Base-by-base conservation (phyloP, 2,888 invertebrate species). In the Agrochola litura region DNA sequence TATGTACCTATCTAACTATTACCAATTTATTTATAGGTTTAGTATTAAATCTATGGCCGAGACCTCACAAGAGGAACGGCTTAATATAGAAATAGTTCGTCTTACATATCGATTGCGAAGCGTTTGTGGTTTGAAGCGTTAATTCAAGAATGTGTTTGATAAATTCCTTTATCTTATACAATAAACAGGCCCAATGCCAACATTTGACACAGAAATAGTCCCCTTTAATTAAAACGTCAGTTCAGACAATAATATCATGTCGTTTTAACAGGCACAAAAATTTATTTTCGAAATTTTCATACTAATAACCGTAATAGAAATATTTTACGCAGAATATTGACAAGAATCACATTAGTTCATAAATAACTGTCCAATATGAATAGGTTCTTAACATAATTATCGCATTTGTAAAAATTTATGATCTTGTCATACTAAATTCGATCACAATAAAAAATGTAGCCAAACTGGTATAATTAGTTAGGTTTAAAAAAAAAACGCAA, bases 121-220 rank as follows among this genome's bases (percentile, higher is more conserved):
- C 79, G 72, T 74, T 73, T 77, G 58, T 87, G 78, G 80, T 85
- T 83, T 82, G 82, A 77, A 81, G 84, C 84, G 89, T 89, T 90
- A 88, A 88, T 85, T 84, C 81, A 90, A 88, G 79, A 89, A 88
- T 89, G 78, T 86, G 83, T 87, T 86, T 77, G 85, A 82, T 78
- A 82, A 84, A 88, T 90, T 89, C 74, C 82, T 83, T 89, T 90
- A 90, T 92, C 86, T 88, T 85, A 78, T 67, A 82, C 72, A 83
- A 72, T 78, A 80, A 65, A 78, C 43, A 74, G 84, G 81, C 77
- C 66, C 64, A 83, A 81, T 86, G 84, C 87, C 84, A 82, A 76
- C 56, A 68, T 66, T 73, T 77, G 52, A 73, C 80, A 73, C 77
- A 65, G 49, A 85, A 81, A 86, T 82, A 84, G 77, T 66, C 61